phyloP scores from a whole-genome alignment of 2,113 vertebrate genomes.

The Phasianus colchicus region DNA sequence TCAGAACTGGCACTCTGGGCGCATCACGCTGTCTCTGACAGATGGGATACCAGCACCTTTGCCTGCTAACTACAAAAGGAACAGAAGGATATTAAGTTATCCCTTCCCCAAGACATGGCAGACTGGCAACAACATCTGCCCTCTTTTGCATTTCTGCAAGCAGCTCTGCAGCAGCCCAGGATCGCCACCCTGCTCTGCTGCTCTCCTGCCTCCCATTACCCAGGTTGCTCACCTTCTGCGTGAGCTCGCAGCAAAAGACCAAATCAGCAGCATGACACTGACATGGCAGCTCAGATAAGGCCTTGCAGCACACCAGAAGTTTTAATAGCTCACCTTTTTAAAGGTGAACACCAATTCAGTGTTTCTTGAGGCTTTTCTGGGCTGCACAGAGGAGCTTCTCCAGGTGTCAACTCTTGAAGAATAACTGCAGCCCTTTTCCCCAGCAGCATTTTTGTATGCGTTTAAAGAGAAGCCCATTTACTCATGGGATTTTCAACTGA shows the following conservation, averaged over 20 bases:
- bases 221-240: neutral
- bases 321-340: neutral
- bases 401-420: neutral
- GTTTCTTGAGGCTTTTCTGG: neutral
- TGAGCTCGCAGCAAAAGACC: neutral
- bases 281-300: neutral
- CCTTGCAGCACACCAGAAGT: rapidly evolving
- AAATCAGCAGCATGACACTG: neutral
- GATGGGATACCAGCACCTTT: slow-evolving; percentile 54
- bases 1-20: slow-evolving; percentile 7
- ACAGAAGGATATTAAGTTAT: slow-evolving; percentile 16
- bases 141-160: neutral
- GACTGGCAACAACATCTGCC: slow-evolving; percentile 36
- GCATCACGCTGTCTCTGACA: neutral
- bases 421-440: neutral
- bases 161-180: neutral
- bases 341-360: neutral
- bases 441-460: neutral
- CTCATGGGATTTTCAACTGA: neutral
- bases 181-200: neutral
- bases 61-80: slow-evolving; percentile 10
- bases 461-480: neutral
- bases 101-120: neutral
- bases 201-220: neutral
- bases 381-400: neutral